phyloP scores from a whole-genome alignment of 2,888 invertebrate genomes.

The Apamea monoglypha region DNA sequence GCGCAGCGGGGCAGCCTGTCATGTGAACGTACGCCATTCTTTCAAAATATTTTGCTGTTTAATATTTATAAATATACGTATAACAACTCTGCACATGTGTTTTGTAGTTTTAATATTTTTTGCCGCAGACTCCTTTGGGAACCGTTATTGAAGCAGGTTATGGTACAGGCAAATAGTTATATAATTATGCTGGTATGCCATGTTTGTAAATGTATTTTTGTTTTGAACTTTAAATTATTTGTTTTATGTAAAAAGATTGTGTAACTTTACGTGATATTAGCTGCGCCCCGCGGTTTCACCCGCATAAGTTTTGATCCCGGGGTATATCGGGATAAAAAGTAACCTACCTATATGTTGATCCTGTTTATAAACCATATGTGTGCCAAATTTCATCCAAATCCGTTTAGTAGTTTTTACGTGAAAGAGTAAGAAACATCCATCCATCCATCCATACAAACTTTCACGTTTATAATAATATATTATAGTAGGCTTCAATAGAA shows the following conservation, averaged over 20 bases:
- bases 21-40: constrained; percentile 48
- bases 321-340: too few species aligned
- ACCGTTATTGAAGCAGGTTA: constrained; percentile 7
- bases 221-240: constrained; percentile 1
- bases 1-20: constrained; percentile 54
- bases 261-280: not conserved
- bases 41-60: constrained; percentile 53
- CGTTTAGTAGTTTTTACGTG: too few species aligned
- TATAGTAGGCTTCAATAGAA: too few species aligned
- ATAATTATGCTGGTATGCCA: not conserved
- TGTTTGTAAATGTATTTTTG: constrained; percentile 24
- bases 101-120: constrained; percentile 52
- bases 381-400: too few species aligned
- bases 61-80: constrained; percentile 52
- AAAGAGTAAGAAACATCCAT: too few species aligned
- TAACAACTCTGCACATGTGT: constrained; percentile 36
- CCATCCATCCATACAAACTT: too few species aligned
- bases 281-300: too few species aligned
- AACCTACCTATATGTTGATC: too few species aligned
- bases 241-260: too few species aligned
- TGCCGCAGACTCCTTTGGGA: not conserved
- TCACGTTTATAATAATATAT: too few species aligned
- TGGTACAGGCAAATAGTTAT: constrained; percentile 30
- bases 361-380: too few species aligned
- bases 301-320: too few species aligned